Conservation (phyloP, 2,113 vertebrate species). For the Pycnonotus jocosus region DNA sequence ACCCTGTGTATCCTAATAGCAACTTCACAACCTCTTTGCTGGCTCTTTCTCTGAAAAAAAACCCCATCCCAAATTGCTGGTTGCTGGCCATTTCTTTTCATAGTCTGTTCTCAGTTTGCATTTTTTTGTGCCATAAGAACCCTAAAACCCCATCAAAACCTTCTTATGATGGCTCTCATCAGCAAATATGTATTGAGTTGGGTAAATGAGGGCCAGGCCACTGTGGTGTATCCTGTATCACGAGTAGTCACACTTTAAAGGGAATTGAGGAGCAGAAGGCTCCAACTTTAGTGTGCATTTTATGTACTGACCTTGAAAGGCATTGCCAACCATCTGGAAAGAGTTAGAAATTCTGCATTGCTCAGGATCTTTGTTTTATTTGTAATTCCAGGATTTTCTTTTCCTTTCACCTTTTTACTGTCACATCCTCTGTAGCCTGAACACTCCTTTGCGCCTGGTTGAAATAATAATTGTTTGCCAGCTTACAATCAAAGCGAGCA, state of each 20-base stretch:
- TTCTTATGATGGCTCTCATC: accelerated
- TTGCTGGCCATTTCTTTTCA: background rate
- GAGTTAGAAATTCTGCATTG: constrained; percentile 17
- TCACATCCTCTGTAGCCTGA: constrained; percentile 32
- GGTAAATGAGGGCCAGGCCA: background rate
- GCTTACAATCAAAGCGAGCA: constrained; percentile 69
- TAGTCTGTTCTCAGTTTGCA: background rate
- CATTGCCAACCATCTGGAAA: constrained; percentile 52
- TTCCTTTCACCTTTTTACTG: constrained; percentile 57
- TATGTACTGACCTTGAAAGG: background rate
- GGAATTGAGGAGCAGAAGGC: background rate
- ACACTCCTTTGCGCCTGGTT: constrained; percentile 18
- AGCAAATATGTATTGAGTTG: background rate
- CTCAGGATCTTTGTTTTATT: constrained; percentile 15
- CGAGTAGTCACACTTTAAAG: background rate
- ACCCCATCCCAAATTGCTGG: background rate
- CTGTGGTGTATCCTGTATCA: background rate
- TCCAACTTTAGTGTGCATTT: background rate
- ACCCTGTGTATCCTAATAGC: background rate
- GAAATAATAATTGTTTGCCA: constrained; percentile 57
- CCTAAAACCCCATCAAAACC: background rate
- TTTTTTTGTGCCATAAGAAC: background rate
- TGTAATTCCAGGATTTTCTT: constrained; percentile 24
- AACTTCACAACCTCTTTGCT: background rate
- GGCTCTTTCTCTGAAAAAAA: background rate